phyloP scores from a whole-genome alignment of 2,113 vertebrate species.

The Vicugna pacos region DNA sequence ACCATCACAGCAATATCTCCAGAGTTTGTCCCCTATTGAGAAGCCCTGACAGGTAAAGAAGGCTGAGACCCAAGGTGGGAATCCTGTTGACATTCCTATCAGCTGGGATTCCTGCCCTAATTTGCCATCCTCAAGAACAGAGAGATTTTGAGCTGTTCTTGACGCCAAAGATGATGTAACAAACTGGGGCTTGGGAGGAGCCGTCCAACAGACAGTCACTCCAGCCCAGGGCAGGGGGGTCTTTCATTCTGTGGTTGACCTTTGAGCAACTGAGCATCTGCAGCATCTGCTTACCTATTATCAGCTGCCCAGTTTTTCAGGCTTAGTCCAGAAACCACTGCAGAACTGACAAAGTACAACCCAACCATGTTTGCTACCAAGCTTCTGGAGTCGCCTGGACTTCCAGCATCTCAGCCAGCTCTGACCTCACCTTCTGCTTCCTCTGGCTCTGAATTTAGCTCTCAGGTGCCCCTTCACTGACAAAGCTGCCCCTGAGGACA shows the following conservation, averaged over 20 bases:
- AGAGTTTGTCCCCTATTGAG: accelerated
- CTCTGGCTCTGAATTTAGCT: background rate
- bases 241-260: background rate
- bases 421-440: background rate
- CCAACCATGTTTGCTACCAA: accelerated
- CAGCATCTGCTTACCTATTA: background rate
- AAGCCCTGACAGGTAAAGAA: background rate
- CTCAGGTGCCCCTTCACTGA: background rate
- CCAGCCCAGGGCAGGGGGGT: background rate
- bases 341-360: background rate
- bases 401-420: no score
- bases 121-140: accelerated
- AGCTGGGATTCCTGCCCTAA: background rate
- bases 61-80: accelerated
- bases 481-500: accelerated
- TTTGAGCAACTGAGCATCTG: accelerated
- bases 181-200: no score
- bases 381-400: no score
- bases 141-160: background rate
- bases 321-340: background rate
- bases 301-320: background rate
- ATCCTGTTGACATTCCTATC: accelerated
- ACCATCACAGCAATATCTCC: background rate
- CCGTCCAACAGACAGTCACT: accelerated
- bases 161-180: accelerated